Conservation (phyloP, 2,888 invertebrate genomes). For the Pammene fasciana region DNA sequence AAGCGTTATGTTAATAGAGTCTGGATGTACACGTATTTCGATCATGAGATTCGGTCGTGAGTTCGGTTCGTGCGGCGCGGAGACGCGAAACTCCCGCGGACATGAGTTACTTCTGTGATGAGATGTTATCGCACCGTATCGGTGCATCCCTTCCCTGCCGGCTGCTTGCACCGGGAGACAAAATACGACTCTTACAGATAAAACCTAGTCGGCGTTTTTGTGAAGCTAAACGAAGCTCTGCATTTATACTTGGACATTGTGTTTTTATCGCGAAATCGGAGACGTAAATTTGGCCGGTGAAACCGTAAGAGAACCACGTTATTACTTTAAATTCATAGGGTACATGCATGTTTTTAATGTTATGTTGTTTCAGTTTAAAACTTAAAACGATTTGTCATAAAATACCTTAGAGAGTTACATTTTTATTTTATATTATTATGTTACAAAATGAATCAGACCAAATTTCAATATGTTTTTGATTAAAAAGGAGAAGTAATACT, state of each 20-base stretch:
- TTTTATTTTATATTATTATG: background rate
- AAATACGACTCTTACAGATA: constrained; percentile 40
- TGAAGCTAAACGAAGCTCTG: constrained; percentile 29
- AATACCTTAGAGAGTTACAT: background rate
- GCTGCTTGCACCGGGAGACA: constrained; percentile 41
- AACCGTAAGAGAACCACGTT: constrained; percentile 11
- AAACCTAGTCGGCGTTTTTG: constrained; percentile 40
- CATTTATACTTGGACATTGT: constrained; percentile 25
- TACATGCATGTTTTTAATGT: background rate
- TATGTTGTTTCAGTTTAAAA: background rate
- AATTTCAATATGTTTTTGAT: background rate
- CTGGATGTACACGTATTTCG: constrained; percentile 70
- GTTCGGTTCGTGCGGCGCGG: constrained; percentile 67
- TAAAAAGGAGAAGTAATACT: background rate
- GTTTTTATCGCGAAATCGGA: constrained; percentile 31
- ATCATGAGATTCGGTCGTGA: constrained; percentile 79
- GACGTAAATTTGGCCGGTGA: constrained; percentile 21
- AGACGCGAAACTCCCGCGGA: constrained; percentile 59
- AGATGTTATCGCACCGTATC: constrained; percentile 56
- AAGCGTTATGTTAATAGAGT: constrained; percentile 76
- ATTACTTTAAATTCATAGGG: constrained; percentile 12
- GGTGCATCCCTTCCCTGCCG: constrained; percentile 44
- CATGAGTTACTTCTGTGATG: constrained; percentile 62
- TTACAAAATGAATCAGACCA: background rate
- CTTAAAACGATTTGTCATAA: too few species aligned